Conservation (phyloP, 1,140 invertebrate species). For the Drosophila leontia region DNA sequence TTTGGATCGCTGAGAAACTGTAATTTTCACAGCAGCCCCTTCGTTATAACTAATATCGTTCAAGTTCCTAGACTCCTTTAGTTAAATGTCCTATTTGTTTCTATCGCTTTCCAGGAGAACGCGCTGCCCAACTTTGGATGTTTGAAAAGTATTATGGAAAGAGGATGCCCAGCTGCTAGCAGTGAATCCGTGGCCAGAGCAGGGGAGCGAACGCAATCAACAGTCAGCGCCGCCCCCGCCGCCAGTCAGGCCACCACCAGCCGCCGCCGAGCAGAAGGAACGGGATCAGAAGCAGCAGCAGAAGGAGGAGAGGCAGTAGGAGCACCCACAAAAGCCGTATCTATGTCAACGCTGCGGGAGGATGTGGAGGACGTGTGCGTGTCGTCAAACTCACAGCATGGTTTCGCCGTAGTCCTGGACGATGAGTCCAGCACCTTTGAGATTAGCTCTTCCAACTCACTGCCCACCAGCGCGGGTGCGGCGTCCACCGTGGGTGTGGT, state of each 20-base stretch:
- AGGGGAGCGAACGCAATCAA: conserved; percentile 48
- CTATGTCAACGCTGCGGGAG: conserved; percentile 80
- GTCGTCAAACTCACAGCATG: conserved; percentile 79
- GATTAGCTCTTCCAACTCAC: conserved; percentile 80
- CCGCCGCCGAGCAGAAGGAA: conserved; percentile 33
- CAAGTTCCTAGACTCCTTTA: neutral
- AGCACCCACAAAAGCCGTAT: conserved; percentile 39
- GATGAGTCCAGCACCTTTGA: conserved; percentile 82
- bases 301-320: neutral
- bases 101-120: conserved; percentile 44
- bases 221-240: conserved; percentile 29
- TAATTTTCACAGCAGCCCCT: conserved; percentile 4
- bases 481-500: conserved; percentile 55
- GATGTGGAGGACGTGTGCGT: conserved; percentile 72
- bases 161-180: conserved; percentile 73
- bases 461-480: conserved; percentile 65
- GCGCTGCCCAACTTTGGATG: conserved; percentile 41
- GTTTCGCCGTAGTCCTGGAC: conserved; percentile 77
- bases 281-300: conserved; percentile 9
- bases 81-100: neutral
- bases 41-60: neutral
- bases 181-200: conserved; percentile 51
- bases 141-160: conserved; percentile 74
- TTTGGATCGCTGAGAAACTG: conserved; percentile 3
- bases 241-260: conserved; percentile 57